Base-by-base conservation (phyloP, 1,140 invertebrate species). In the Drosophila neocordata region DNA sequence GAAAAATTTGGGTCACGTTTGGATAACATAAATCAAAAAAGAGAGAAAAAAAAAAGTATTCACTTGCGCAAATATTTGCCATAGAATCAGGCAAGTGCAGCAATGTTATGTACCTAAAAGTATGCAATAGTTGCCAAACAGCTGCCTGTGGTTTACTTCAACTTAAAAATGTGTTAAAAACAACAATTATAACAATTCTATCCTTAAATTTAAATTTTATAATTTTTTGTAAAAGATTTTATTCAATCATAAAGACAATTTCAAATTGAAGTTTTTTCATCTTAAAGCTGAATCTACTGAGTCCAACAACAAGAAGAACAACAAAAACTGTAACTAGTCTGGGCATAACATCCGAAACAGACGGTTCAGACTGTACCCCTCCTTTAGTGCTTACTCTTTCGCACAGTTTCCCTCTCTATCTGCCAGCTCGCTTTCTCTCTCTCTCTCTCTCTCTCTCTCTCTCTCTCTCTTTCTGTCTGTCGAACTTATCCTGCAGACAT, bases 401-500 rank as follows among this genome's bases (percentile, higher is more conserved):
- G 15, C 9, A 8, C 41, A 52, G 6, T 20, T n/a, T n/a, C n/a
- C n/a, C n/a, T n/a, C n/a, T n/a, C n/a, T n/a, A n/a, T n/a, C n/a
- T n/a, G n/a, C n/a, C n/a, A n/a, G n/a, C 24, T 24, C 24, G 1
- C 2, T 24, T 4, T 24, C 24, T 24, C 2, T 24, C 55, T 13
- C 20, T 34, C 1, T 58, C 8, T 13, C 24, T 34, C 11, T 15
- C n/a, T 15, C 18, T 4, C 13, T 1, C 31, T 22, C 64, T 34
- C 44, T 15, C 7, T 22, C 24, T 69, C 13, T 8, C 37, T 48
- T 20, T 13, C 20, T 64, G 70, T 34, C 15, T 70, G 64, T 69
- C 71, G 79, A 84, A 84, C 71, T 74, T 83, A 79, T 75, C 53
- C 75, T 74, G 79, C 79, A 83, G 79, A 84, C 79, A 83, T 83